Evolutionary conservation across 2,113 vertebrate species (phyloP), one percentile per base, ranked within the genome.

Genomic region (Petrocephalus zakoni): DNA sequence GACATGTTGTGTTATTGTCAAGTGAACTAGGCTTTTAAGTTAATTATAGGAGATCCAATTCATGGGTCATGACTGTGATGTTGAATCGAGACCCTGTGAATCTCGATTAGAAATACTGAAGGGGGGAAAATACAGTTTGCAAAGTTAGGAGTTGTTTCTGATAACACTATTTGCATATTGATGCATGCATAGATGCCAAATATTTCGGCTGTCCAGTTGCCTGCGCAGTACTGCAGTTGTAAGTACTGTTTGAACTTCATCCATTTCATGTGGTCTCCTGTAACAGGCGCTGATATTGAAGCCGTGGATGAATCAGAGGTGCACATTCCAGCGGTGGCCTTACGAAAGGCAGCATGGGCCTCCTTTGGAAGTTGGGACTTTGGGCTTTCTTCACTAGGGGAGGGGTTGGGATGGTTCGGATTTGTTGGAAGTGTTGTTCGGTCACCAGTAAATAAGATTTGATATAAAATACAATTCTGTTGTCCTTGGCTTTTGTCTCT

Each of bases 401-500:
- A 83, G 81, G 81, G 81, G 49, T 49, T 83, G 81, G 81, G 81
- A 83, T n/a, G 46, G 81, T 83, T 82, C 17, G 78, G 42, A 81
- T 42, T 81, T 34, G 34, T 81, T 81, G 34, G 29, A 21, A 13
- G 15, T 42, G 29, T 81, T 81, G 81, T n/a, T 78, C 37, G 49
- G 8, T 83, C 81, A 83, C 37, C 81, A 83, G 46, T 83, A 83
- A 83, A 78, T 68, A 42, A 83, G 46, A 83, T 83, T 83, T 83
- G 42, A 83, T 83, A 83, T 46, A 49, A 83, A 83, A 83, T n/a
- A 68, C 5, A 22, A 21, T 22, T 11, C 78, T 22, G 34, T 78
- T 6, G 34, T 78, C 72, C 17, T 78, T 42, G 72, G 34, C 17
- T 34, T 42, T 78, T 75, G 34, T 78, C 72, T 75, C 34, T 75